phyloP scores from a whole-genome alignment of 2,113 vertebrate genomes.

The Oreocharis arfaki region DNA sequence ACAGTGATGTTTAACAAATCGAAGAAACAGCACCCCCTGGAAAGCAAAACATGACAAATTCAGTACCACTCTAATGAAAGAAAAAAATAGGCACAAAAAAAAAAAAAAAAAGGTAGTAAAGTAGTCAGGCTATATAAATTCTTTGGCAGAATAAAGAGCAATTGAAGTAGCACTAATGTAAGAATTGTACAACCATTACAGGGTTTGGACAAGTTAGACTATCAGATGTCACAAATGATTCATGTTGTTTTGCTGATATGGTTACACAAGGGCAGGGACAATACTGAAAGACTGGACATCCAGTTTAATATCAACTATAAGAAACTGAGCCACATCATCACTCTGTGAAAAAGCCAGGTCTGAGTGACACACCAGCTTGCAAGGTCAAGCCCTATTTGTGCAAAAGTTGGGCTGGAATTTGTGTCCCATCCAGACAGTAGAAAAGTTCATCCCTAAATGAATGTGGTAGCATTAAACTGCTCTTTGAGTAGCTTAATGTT shows the following conservation, averaged over 20 bases:
- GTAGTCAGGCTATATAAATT: not conserved
- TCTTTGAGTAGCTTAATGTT: not conserved
- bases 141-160: not conserved
- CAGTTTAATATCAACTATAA: not conserved
- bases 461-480: not conserved
- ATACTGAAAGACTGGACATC: not conserved
- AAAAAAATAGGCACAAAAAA: not conserved
- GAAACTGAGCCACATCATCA: not conserved
- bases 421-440: not conserved
- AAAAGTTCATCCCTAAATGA: not conserved
- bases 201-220: slow-evolving; percentile 35
- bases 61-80: not conserved
- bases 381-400: not conserved
- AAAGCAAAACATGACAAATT: not conserved
- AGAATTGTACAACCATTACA: slow-evolving; percentile 32
- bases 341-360: not conserved
- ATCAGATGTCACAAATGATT: slow-evolving; percentile 39
- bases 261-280: not conserved
- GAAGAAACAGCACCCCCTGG: not conserved
- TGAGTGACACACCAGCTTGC: not conserved
- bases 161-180: slow-evolving; percentile 9
- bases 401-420: not conserved
- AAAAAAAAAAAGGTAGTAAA: not conserved
- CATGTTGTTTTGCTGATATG: not conserved
- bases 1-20: not conserved